Evolutionary conservation across 37 sponge, comb jelly and placozoan species (phyloP).

Genomic region (Cladorhizidae sp.): DNA sequence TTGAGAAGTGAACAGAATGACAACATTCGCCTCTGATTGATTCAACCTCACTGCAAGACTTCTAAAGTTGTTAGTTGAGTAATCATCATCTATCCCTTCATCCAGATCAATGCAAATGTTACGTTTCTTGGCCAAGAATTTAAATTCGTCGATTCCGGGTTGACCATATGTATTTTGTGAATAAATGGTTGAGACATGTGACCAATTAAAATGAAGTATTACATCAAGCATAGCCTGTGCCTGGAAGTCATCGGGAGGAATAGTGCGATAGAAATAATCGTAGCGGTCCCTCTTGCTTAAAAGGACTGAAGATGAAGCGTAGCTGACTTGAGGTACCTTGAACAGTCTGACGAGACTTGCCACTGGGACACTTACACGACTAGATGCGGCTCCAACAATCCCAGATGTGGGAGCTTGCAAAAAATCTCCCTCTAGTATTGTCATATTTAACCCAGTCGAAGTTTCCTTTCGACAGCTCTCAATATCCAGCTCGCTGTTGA

Average conservation of each 20-base stretch:
- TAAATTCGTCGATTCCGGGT: conserved; percentile 55
- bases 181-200: conserved; percentile 54
- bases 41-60: conserved; percentile 9
- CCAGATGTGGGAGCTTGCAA: conserved; percentile 22
- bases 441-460: background rate
- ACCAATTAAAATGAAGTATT: conserved; percentile 61
- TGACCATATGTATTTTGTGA: conserved; percentile 64
- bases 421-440: background rate
- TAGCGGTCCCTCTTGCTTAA: conserved; percentile 78
- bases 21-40: conserved; percentile 39
- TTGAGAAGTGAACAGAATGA: no score
- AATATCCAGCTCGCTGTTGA: conserved; percentile 40
- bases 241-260: conserved; percentile 83
- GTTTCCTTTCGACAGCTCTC: conserved; percentile 25
- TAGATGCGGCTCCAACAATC: no score
- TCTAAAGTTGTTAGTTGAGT: background rate
- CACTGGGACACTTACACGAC: conserved; percentile 60
- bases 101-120: conserved; percentile 58
- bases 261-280: conserved; percentile 83
- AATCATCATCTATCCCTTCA: conserved; percentile 29
- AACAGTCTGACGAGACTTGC: conserved; percentile 76
- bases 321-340: conserved; percentile 77
- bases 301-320: no score
- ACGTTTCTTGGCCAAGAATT: conserved; percentile 8
- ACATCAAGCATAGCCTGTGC: conserved; percentile 86